Evolutionary conservation across 2,113 vertebrate genomes (phyloP).

Genomic region (Lipotes vexillifer): DNA sequence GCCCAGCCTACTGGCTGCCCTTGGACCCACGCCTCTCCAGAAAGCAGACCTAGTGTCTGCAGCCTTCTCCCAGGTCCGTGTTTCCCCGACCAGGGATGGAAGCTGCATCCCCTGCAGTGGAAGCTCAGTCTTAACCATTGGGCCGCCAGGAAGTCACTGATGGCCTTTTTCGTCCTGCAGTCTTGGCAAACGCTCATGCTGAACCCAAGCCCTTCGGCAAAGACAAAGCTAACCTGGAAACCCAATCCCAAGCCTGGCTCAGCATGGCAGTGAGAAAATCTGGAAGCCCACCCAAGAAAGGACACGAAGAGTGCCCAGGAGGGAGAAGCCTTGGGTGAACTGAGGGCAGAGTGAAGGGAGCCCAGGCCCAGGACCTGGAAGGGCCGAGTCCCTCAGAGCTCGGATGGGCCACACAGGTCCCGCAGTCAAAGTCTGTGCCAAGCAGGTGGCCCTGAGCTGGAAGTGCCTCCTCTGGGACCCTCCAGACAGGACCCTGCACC

Average conservation of each 20-base stretch:
- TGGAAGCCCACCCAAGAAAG: background rate
- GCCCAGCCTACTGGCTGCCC: background rate
- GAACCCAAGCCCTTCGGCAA: background rate
- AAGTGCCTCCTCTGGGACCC: background rate
- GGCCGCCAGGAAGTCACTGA: background rate
- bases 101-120: background rate
- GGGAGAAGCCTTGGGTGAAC: fast-evolving
- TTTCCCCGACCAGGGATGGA: background rate
- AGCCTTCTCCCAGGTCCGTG: fast-evolving
- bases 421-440: too few relatives aligned
- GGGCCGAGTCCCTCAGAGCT: fast-evolving
- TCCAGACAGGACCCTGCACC: background rate
- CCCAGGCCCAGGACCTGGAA: background rate
- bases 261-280: background rate
- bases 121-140: background rate
- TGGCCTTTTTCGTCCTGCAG: background rate
- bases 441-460: background rate
- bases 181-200: fast-evolving
- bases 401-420: background rate
- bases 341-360: fast-evolving
- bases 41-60: background rate
- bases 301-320: background rate
- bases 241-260: background rate
- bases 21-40: background rate
- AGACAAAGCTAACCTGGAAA: background rate